Evolutionary conservation across 2,113 vertebrate species (phyloP).

Genomic region (Peromyscus polionotus): DNA sequence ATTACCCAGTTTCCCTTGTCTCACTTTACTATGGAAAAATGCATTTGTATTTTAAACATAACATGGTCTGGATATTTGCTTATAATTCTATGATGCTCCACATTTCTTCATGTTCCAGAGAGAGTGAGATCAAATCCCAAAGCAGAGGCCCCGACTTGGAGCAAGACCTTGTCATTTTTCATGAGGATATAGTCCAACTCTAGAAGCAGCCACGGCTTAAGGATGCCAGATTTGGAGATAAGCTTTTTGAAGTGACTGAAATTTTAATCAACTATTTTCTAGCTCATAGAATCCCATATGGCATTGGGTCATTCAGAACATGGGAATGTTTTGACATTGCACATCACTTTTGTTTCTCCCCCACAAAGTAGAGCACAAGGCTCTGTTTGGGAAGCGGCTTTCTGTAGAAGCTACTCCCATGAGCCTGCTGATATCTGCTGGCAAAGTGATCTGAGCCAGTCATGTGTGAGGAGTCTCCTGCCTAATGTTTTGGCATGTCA

Average conservation of each 20-base stretch:
- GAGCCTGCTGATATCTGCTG: slow-evolving; percentile 73
- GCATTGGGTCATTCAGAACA: slow-evolving; percentile 57
- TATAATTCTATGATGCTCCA: background rate
- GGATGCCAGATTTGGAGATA: slow-evolving; percentile 70
- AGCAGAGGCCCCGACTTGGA: background rate
- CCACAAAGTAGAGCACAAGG: slow-evolving; percentile 28
- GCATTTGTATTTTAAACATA: background rate
- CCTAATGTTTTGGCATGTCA: slow-evolving; percentile 79
- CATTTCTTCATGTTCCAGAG: slow-evolving; percentile 25
- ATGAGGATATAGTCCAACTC: slow-evolving; percentile 45
- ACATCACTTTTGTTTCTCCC: slow-evolving; percentile 51
- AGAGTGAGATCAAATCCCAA: slow-evolving; percentile 56
- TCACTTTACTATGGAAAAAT: slow-evolving; percentile 1
- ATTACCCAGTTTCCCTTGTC: background rate
- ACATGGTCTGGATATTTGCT: slow-evolving; percentile 10
- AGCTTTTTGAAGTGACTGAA: slow-evolving; percentile 69
- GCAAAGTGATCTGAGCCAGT: slow-evolving; percentile 63
- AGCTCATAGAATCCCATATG: slow-evolving; percentile 71
- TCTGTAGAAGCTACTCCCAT: slow-evolving; percentile 54
- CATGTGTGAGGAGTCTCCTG: slow-evolving; percentile 73
- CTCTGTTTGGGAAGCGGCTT: slow-evolving; percentile 20
- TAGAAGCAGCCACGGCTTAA: slow-evolving; percentile 50
- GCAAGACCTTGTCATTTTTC: slow-evolving; percentile 56
- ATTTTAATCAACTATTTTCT: slow-evolving; percentile 78
- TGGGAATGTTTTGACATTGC: slow-evolving; percentile 30